A percentile compares a stretch with the other conserved stretches of the same genome.
phyloP scores from a whole-genome alignment of 2,113 vertebrate genomes.

The Okapia johnstoni region DNA sequence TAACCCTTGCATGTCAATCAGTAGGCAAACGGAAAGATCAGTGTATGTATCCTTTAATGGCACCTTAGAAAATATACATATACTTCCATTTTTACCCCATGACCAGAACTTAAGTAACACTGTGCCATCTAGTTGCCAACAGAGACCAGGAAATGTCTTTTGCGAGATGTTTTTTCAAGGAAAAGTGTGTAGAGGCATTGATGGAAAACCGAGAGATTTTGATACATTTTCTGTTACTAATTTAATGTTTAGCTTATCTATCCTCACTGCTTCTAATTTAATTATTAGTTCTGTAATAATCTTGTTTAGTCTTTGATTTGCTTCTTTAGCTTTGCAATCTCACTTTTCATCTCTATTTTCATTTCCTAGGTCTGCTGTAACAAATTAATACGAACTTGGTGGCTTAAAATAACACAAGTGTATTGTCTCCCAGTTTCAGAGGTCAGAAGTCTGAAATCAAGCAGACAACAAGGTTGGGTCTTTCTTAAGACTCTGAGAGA shows the following conservation, averaged over 20 bases:
- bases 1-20: neutral
- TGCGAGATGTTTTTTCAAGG: neutral
- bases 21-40: neutral
- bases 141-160: neutral
- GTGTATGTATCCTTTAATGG: neutral
- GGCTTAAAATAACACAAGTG: neutral
- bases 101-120: neutral
- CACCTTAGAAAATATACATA: neutral
- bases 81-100: neutral
- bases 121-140: neutral
- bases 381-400: neutral
- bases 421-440: conserved; percentile 7
- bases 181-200: neutral
- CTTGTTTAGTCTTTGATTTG: conserved; percentile 28
- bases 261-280: neutral
- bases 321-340: neutral
- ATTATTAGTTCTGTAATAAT: conserved; percentile 33
- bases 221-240: neutral
- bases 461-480: neutral
- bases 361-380: conserved; percentile 1
- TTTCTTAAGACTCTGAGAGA: neutral
- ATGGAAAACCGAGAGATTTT: neutral
- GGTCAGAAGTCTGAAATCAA: neutral
- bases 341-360: conserved; percentile 11
- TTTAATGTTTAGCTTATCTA: neutral